Evolutionary conservation across 2,888 invertebrate genomes (phyloP), one percentile per base, ranked within the genome.

Genomic region (Pediacus dermestoides): DNA sequence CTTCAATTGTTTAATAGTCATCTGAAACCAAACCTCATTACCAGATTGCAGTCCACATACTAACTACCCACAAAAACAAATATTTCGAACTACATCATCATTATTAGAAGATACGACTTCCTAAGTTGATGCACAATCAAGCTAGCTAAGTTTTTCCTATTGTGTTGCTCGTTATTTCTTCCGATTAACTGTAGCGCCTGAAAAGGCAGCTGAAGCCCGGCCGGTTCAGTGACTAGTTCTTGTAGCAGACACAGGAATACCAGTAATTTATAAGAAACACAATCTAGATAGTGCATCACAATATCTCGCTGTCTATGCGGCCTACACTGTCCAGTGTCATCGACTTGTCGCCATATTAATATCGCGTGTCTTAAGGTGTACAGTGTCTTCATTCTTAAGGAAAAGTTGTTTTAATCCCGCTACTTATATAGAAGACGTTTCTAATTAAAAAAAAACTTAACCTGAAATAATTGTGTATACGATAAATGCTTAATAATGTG

Each of bases 281-380:
- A 63, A 65, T 65, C 64, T 62, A 60, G 65, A 66, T 66, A 58
- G 55, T 54, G 64, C 57, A 64, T 64, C 62, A 65, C 64, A 64
- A 67, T 66, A 64, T 66, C 64, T 63, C 54, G 59, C 56, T 60
- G 61, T 62, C 63, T 59, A 53, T 53, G 56, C 64, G 58, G 60
- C 64, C 65, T 64, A 65, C 66, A 64, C 64, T 57, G 58, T 51
- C 48, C 63, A 62, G 64, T 66, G 66, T 66, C 67, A 67, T 64
- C 66, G 67, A 66, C 68, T 64, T 62, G 64, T 66, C 64, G 62
- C 64, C 60, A 63, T 66, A 66, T 66, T 67, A 66, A 66, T 67
- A 66, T 64, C 60, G 62, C 63, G 61, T 63, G 62, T 60, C 59
- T 54, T 50, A 48, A 53, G 44, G 53, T 58, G 56, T 59, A 58